Evolutionary conservation across 1,140 invertebrate species (phyloP).

Genomic region (Bombus haemorrhoidalis): DNA sequence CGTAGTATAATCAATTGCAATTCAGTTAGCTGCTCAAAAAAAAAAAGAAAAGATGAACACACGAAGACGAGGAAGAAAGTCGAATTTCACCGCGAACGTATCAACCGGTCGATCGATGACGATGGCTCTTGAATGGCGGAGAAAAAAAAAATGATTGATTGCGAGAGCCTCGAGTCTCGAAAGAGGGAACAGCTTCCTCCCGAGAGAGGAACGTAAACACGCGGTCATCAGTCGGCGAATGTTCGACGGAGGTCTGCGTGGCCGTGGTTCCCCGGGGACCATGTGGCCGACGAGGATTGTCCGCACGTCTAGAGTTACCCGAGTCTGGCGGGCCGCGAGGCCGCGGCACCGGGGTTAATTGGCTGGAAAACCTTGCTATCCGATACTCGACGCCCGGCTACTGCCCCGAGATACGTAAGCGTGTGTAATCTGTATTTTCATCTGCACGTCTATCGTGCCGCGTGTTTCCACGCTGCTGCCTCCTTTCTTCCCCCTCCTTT

Average conservation of each 20-base stretch:
- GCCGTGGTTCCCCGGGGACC: conserved; percentile 40
- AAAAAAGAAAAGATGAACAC: neutral
- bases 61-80: neutral
- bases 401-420: conserved; percentile 75
- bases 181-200: neutral
- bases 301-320: conserved; percentile 77
- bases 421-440: conserved; percentile 77
- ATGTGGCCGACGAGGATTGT: conserved; percentile 67
- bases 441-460: conserved; percentile 54
- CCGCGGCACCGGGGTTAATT: conserved; percentile 77
- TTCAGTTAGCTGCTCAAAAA: too few relatives aligned
- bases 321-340: conserved; percentile 57
- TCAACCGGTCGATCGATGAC: neutral
- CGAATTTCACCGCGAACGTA: neutral
- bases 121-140: neutral
- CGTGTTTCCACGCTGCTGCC: conserved; percentile 5
- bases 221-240: conserved; percentile 9
- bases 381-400: conserved; percentile 77
- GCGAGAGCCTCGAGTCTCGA: neutral
- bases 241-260: conserved; percentile 8
- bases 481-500: neutral
- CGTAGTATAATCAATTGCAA: too few relatives aligned
- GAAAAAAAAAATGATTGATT: too few relatives aligned
- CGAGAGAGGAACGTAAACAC: neutral
- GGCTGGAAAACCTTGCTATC: conserved; percentile 81